Evolutionary conservation across 2,113 vertebrate species (phyloP).

Genomic region (Leucopsar rothschildi): DNA sequence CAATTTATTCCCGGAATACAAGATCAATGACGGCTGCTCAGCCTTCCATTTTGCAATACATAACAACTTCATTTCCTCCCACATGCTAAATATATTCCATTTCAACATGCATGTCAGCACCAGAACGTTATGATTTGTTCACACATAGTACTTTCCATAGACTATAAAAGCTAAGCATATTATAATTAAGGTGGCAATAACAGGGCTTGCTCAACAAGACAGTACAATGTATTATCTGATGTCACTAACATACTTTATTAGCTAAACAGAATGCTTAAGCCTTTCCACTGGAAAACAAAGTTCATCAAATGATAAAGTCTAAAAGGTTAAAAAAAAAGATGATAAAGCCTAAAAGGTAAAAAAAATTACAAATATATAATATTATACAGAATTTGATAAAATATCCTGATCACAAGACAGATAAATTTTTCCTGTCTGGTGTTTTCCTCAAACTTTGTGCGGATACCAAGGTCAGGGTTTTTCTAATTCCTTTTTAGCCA

Average conservation of each 20-base stretch:
- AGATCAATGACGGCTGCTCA: neutral
- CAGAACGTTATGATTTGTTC: neutral
- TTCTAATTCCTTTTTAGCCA: neutral
- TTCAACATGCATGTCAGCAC: neutral
- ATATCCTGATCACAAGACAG: neutral
- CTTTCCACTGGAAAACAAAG: neutral
- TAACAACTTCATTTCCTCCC: neutral
- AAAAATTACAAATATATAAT: neutral
- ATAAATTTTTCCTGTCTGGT: neutral
- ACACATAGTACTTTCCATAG: neutral
- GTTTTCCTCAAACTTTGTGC: neutral
- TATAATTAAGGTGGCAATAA: neutral
- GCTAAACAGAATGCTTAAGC: neutral
- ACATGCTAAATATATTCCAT: neutral
- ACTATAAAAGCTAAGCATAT: neutral
- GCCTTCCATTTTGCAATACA: neutral
- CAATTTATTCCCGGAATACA: neutral
- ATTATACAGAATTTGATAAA: neutral
- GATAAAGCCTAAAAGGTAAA: too few species aligned
- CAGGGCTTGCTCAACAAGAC: neutral
- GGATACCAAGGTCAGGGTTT: neutral
- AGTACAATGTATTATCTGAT: fast-evolving
- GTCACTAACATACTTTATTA: neutral
- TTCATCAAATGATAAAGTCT: neutral
- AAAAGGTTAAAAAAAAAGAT: neutral